A percentile compares a stretch with the other conserved stretches of the same genome.
Conservation (phyloP, 64 coral and sea anemone genomes). For the Montipora capricornis region DNA sequence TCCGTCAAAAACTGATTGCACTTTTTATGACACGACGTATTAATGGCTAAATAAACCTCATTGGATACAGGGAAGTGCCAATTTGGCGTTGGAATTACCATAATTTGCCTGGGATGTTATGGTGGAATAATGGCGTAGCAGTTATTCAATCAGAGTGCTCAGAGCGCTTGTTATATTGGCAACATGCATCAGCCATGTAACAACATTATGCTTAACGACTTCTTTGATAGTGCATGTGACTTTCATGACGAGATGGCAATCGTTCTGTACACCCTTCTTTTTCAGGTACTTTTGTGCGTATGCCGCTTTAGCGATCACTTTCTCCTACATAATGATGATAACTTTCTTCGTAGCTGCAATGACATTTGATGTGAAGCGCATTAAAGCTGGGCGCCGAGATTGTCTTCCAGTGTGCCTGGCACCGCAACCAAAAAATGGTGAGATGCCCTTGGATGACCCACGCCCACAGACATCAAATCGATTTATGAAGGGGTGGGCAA, state of each 20-base stretch:
- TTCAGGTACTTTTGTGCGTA: slow-evolving; percentile 73
- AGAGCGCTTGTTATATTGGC: too few species aligned
- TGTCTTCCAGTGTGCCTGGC: slow-evolving; percentile 48
- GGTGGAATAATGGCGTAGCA: too few species aligned
- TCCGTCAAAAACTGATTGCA: too few species aligned
- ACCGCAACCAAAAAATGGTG: slow-evolving; percentile 38
- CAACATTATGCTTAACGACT: too few species aligned
- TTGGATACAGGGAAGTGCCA: too few species aligned
- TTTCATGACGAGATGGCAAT: neutral
- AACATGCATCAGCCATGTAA: too few species aligned
- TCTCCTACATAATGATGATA: slow-evolving; percentile 69
- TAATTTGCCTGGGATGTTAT: too few species aligned
- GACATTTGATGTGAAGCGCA: slow-evolving; percentile 77
- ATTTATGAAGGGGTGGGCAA: slow-evolving; percentile 52
- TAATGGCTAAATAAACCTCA: too few species aligned
- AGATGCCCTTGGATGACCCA: slow-evolving; percentile 43
- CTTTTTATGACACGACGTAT: too few species aligned
- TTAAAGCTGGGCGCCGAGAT: slow-evolving; percentile 63
- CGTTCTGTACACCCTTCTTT: neutral
- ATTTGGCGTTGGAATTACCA: too few species aligned
- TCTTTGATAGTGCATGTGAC: too few species aligned
- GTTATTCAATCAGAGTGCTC: too few species aligned
- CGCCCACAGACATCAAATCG: slow-evolving; percentile 51
- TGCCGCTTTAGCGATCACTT: slow-evolving; percentile 60
- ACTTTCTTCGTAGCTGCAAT: slow-evolving; percentile 76